A percentile compares a stretch with the other conserved stretches of the same genome.
Evolutionary conservation across 2,797 vertebrate species (phyloP).

Genomic region (Eospalax fontanierii): DNA sequence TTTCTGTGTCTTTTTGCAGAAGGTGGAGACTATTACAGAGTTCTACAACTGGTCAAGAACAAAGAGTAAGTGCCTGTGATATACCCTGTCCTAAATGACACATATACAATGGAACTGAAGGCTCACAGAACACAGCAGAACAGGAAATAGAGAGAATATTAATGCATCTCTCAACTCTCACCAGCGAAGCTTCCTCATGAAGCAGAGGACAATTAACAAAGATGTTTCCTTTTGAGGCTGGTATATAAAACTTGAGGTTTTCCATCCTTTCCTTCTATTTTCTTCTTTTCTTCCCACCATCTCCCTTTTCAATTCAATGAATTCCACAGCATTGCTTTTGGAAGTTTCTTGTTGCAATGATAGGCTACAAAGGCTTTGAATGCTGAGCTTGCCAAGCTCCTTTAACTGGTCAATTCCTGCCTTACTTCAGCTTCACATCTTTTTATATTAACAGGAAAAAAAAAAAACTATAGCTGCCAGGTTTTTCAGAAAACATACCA

Average conservation of each 20-base stretch:
- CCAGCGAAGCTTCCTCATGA: too few species aligned
- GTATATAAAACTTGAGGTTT: background rate
- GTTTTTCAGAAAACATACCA: conserved; percentile 57
- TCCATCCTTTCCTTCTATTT: background rate
- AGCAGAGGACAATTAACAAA: too few species aligned
- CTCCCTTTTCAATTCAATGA: background rate
- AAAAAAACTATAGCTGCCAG: conserved; percentile 59
- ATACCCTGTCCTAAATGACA: too few species aligned
- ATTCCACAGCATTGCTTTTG: background rate
- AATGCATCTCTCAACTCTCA: too few species aligned
- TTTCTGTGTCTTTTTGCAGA: too few species aligned
- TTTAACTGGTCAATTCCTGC: background rate
- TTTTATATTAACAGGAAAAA: conserved; percentile 54
- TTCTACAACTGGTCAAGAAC: too few species aligned
- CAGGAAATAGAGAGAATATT: too few species aligned
- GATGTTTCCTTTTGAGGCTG: background rate
- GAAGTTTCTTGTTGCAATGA: background rate
- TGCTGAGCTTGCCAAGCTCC: background rate
- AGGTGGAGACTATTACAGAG: too few species aligned
- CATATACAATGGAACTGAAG: too few species aligned
- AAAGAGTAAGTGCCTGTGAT: too few species aligned
- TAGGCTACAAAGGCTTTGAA: background rate
- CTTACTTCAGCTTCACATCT: background rate
- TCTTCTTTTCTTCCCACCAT: background rate
- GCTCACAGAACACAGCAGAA: too few species aligned